These are phyloP conservation scores for Urocitellus parryii DNA, from an alignment of 2,113 vertebrate species.

Conservation along the genomic window DNA sequence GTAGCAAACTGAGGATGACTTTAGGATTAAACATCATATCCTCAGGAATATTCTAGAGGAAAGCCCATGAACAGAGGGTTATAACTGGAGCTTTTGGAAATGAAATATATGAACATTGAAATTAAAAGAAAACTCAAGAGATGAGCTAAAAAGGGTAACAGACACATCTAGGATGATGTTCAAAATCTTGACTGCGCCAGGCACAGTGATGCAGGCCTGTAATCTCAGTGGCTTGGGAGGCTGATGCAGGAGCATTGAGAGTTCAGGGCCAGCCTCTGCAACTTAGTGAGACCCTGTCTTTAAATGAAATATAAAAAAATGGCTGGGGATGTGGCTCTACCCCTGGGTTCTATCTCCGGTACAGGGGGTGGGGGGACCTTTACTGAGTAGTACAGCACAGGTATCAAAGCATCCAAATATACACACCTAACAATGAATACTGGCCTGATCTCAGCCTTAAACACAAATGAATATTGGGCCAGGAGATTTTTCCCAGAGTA, in stretches of 20 bases:
- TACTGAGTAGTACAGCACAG: background rate
- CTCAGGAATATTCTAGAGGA: background rate
- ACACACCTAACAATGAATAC: background rate
- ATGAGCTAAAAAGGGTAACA: background rate
- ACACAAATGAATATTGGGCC: background rate
- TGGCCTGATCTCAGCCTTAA: slow-evolving; percentile 23
- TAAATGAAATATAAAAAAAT: too few relatives aligned
- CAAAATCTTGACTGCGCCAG: background rate
- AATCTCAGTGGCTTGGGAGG: too few relatives aligned
- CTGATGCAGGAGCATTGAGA: too few relatives aligned
- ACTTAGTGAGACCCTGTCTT: too few relatives aligned
- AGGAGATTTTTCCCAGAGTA: slow-evolving; percentile 33
- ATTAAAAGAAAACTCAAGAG: slow-evolving; percentile 11
- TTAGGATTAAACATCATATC: slow-evolving; percentile 10
- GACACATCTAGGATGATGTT: background rate
- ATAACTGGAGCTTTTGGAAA: slow-evolving; percentile 45
- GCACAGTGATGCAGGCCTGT: too few relatives aligned
- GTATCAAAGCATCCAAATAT: slow-evolving; percentile 14
- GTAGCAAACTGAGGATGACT: slow-evolving; percentile 12
- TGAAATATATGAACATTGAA: background rate
- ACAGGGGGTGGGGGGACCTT: too few relatives aligned
- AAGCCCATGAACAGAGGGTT: background rate
- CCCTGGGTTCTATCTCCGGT: too few relatives aligned
- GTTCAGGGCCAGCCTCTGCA: too few relatives aligned
- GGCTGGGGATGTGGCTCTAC: too few relatives aligned